Conservation (phyloP, 2,113 vertebrate species). For the Sylvia atricapilla region DNA sequence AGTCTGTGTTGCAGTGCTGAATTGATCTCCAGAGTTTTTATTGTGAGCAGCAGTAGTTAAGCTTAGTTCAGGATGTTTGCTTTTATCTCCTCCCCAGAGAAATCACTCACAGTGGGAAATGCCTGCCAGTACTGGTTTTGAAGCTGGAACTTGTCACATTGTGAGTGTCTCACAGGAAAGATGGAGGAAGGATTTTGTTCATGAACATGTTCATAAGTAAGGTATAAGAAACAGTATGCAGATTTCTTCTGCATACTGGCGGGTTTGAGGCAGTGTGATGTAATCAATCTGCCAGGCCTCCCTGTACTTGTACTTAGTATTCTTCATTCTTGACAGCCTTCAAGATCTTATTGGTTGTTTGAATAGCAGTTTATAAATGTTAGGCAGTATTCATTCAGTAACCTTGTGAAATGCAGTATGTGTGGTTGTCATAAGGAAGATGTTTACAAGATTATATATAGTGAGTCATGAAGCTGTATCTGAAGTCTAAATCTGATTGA, state of each 20-base stretch:
- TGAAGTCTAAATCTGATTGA: background rate
- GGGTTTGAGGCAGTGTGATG: no score
- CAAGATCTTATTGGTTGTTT: background rate
- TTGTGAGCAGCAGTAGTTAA: background rate
- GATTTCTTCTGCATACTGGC: no score
- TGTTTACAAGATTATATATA: accelerated
- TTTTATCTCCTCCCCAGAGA: background rate
- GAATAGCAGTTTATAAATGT: background rate
- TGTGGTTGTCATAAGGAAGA: background rate
- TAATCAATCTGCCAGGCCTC: no score
- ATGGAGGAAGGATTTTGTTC: background rate
- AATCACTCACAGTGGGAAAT: background rate
- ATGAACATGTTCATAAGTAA: background rate
- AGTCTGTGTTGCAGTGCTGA: background rate
- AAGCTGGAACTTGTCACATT: background rate
- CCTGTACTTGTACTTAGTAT: no score
- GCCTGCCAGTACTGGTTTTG: background rate
- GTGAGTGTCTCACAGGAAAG: background rate
- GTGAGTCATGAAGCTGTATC: background rate
- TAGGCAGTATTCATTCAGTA: background rate
- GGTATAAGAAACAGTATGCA: background rate
- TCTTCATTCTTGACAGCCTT: background rate
- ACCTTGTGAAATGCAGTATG: background rate
- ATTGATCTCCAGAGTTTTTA: background rate
- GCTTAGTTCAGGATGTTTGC: background rate